phyloP scores from a whole-genome alignment of 2,797 vertebrate species.

The Rhinatrema bivittatum region DNA sequence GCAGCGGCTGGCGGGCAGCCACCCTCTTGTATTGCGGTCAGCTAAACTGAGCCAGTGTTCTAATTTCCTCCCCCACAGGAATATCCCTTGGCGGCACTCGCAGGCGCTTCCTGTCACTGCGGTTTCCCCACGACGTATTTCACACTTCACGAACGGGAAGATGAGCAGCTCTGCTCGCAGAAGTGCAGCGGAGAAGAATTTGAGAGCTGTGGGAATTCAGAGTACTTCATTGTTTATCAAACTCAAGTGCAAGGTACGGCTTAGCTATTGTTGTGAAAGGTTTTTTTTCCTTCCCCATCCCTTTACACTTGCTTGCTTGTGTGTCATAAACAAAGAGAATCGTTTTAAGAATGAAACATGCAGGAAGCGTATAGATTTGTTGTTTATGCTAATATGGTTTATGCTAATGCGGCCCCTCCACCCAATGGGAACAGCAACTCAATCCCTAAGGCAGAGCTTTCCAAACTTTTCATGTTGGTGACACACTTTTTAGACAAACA shows the following conservation, averaged over 20 bases:
- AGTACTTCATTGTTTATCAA: constrained; percentile 90
- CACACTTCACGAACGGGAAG: constrained; percentile 81
- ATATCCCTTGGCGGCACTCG: constrained; percentile 78
- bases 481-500: no score
- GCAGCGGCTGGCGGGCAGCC: not conserved
- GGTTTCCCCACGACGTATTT: constrained; percentile 85
- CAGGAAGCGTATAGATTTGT: no score
- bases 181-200: constrained; percentile 81
- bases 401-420: no score
- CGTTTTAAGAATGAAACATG: no score
- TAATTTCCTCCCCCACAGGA: constrained; percentile 58
- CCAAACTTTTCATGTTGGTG: no score
- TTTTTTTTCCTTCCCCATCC: no score
- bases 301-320: no score
- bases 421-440: no score
- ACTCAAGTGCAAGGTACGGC: constrained; percentile 90
- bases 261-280: no score
- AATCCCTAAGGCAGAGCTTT: no score
- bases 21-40: not conserved
- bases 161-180: constrained; percentile 81
- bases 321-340: no score
- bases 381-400: no score
- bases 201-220: constrained; percentile 82
- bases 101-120: constrained; percentile 75
- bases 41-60: not conserved